Percentiles rank a stretch among this genome's conserved stretches.
These are phyloP conservation scores for Nomada hirtipes DNA, from an alignment of 2,888 invertebrate species.

Conservation along the genomic window DNA sequence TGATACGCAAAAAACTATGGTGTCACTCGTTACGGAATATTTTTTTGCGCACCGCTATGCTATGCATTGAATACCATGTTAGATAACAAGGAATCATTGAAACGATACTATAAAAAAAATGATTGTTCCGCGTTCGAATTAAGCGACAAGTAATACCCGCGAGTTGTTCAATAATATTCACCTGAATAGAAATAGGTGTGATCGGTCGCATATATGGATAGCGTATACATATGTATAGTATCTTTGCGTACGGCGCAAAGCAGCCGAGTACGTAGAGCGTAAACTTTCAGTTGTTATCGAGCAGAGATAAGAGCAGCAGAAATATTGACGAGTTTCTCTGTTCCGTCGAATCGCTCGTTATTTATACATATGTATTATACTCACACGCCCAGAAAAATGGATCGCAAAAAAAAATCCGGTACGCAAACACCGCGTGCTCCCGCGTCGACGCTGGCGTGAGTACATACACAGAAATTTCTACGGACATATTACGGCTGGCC, in stretches of 20 bases:
- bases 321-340: constrained; percentile 24
- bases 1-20: constrained; percentile 38
- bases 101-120: neutral
- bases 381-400: neutral
- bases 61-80: constrained; percentile 13
- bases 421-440: neutral
- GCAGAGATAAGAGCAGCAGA: constrained; percentile 38
- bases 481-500: constrained; percentile 15
- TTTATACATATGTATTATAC: neutral
- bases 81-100: constrained; percentile 23
- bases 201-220: neutral
- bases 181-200: neutral
- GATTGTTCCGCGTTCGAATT: constrained; percentile 5
- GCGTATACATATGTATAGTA: no score
- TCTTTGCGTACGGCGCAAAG: neutral
- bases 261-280: neutral
- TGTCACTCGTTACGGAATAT: constrained; percentile 27
- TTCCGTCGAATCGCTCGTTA: constrained; percentile 7
- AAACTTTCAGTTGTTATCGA: constrained; percentile 34
- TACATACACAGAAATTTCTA: constrained; percentile 1
- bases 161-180: neutral
- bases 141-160: neutral
- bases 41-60: constrained; percentile 19
- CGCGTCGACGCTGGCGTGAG: neutral
- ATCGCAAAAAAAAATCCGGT: constrained; percentile 11